Conservation (phyloP, 1,140 invertebrate species). For the Bombus fervidus region DNA sequence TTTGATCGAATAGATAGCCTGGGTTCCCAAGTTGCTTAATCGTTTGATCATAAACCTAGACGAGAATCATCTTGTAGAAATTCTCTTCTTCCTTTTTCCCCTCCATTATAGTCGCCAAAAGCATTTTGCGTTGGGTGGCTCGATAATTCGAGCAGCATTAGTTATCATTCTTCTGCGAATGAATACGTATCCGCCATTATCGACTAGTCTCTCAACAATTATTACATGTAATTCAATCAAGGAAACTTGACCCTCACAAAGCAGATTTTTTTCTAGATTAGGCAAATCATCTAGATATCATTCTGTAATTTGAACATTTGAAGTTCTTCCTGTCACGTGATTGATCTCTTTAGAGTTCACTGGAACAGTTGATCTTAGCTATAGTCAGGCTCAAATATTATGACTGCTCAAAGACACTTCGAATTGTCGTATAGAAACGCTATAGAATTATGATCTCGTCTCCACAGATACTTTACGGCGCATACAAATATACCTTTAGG, state of each 20-base stretch:
- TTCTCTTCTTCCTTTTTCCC: background rate
- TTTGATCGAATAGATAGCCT: background rate
- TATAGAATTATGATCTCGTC: background rate
- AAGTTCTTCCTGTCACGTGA: background rate
- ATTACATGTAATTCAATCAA: background rate
- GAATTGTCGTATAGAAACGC: background rate
- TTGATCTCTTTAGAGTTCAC: background rate
- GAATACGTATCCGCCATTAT: background rate
- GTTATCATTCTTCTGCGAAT: background rate
- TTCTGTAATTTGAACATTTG: background rate
- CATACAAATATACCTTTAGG: background rate
- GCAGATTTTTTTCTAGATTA: background rate
- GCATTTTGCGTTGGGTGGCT: background rate
- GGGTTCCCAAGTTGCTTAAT: background rate
- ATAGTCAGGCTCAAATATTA: background rate
- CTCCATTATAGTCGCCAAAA: background rate
- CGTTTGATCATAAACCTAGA: background rate
- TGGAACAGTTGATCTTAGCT: background rate
- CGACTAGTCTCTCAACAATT: background rate
- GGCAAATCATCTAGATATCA: background rate
- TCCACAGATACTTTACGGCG: no score
- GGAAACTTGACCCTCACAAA: background rate
- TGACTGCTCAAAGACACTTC: background rate
- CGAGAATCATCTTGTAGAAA: constrained; percentile 1
- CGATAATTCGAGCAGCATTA: background rate